Evolutionary conservation across 2,113 vertebrate genomes (phyloP), one percentile per base, ranked within the genome.

Genomic region (Maccullochella peelii): DNA sequence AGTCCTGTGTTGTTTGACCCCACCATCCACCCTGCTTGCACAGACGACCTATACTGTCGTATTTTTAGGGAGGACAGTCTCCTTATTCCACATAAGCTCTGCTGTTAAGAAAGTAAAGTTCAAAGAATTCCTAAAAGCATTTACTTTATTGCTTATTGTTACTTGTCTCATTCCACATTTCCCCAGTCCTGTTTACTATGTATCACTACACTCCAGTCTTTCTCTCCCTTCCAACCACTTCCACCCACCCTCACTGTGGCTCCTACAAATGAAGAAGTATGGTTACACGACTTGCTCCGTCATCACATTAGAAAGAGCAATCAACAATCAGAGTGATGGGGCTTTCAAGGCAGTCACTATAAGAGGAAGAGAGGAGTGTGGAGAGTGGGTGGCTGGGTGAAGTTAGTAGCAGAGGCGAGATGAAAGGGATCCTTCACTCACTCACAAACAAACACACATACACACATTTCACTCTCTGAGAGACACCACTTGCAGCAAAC

Each of bases 251-350:
- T 59, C 27, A 27, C 54, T 70, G 38, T 18, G 73, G 42, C 62
- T 63, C 59, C 55, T 23, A 40, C 70, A 84, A 83, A 86, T 79
- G 68, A 81, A 87, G 72, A 86, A 78, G 72, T 23, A 71, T 52
- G 73, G 36, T 67, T 49, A 50, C 61, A 33, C 59, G 1, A 12
- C 84, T 84, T 66, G 71, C 79, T 78, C 77, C 6, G 55, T 88
- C 75, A 77, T 86, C 67, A 66, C 80, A 86, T 93, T 87, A 86
- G 58, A 75, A 81, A 82, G 47, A 84, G 82, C 84, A 88, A 83
- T 85, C 62, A 30, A 62, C 63, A 74, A 47, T 38, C 79, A 75
- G 74, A 90, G 81, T 78, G 85, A 89, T 87, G 83, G 59, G 52
- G 83, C 82, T 91, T 89, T 91, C 62, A 90, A 55, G 54, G 66